Conservation (phyloP, 1,140 invertebrate genomes). For the Paraescarpia echinospica region DNA sequence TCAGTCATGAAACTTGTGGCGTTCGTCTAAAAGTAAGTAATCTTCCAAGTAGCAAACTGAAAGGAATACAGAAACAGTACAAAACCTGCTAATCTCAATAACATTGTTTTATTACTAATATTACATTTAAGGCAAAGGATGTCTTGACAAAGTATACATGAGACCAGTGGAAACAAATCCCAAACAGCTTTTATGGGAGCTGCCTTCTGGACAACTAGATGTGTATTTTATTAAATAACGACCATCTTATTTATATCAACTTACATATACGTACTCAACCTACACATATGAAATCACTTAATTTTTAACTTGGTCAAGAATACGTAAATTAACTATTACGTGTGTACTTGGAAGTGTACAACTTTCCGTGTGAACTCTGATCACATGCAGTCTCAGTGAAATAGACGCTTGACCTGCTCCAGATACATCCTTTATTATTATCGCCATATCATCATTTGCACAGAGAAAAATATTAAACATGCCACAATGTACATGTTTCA, state of each 20-base stretch:
- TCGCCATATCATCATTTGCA: not conserved
- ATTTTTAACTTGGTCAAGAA: not conserved
- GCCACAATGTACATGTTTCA: not conserved
- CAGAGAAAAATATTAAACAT: slow-evolving; percentile 2
- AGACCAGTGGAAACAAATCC: no score
- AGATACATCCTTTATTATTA: not conserved
- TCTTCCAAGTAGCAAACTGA: no score
- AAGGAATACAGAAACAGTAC: no score
- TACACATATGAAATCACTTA: not conserved
- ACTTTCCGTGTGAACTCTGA: not conserved
- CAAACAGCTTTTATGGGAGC: no score
- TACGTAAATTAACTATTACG: not conserved
- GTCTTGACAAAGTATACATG: no score
- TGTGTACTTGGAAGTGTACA: not conserved
- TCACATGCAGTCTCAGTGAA: not conserved
- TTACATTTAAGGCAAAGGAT: no score
- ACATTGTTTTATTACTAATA: no score
- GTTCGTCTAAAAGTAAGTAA: no score
- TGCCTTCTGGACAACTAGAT: no score
- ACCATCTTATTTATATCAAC: not conserved
- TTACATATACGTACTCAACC: not conserved
- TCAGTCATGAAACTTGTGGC: no score
- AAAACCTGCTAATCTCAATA: no score
- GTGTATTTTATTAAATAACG: no score
- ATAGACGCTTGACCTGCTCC: not conserved